phyloP scores from a whole-genome alignment of 2,888 invertebrate genomes.

The Eilema sororculum region DNA sequence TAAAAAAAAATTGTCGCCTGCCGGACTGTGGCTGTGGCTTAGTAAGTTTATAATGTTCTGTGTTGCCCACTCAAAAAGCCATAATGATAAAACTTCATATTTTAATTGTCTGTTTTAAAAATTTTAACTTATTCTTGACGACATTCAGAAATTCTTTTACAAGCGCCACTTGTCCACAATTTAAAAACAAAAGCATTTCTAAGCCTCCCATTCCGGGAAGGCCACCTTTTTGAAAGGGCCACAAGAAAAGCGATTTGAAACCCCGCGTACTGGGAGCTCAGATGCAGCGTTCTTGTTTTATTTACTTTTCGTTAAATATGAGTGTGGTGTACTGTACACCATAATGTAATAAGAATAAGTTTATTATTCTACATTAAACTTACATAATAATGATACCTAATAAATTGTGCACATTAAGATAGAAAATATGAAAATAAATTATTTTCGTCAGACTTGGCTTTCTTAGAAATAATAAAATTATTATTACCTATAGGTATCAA shows the following conservation, averaged over 20 bases:
- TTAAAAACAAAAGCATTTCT: conserved; percentile 56
- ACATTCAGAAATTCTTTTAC: conserved; percentile 13
- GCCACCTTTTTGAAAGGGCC: conserved; percentile 40
- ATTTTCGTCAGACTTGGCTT: too few relatives aligned
- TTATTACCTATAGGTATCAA: too few relatives aligned
- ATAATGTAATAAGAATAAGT: too few relatives aligned
- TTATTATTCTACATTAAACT: too few relatives aligned
- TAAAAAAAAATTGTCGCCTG: background rate
- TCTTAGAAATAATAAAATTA: too few relatives aligned
- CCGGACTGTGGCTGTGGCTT: background rate
- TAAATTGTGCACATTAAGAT: too few relatives aligned
- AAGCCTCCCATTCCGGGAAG: conserved; percentile 56
- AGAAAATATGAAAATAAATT: too few relatives aligned
- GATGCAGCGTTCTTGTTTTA: too few relatives aligned
- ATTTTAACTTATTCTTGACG: background rate
- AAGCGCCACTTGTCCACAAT: conserved; percentile 32
- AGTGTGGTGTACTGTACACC: too few relatives aligned
- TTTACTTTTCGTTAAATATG: too few relatives aligned
- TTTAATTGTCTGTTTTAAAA: conserved; percentile 15
- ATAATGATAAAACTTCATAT: conserved; percentile 13
- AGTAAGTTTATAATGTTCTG: background rate
- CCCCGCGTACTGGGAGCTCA: background rate
- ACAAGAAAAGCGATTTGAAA: conserved; percentile 32
- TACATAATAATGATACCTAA: too few relatives aligned
- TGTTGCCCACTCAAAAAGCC: background rate